These are phyloP conservation scores for Epinotia nisella DNA, from an alignment of 2,888 invertebrate species.

Conservation along the genomic window DNA sequence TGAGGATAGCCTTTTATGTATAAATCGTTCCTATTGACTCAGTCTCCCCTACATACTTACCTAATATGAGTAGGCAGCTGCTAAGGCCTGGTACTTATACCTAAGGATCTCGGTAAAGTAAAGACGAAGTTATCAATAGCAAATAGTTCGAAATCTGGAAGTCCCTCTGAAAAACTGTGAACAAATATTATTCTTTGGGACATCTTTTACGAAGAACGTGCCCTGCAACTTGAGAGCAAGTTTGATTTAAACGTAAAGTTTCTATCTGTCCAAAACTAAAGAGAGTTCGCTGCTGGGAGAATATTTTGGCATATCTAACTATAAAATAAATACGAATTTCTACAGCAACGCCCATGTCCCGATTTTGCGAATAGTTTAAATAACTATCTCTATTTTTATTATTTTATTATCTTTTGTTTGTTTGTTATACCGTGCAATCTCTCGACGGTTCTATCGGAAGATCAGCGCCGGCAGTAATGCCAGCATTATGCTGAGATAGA, in stretches of 20 bases:
- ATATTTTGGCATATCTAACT: constrained; percentile 49
- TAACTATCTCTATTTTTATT: no score
- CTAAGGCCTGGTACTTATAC: not conserved
- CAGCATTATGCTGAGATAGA: no score
- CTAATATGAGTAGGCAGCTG: no score
- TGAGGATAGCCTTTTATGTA: no score
- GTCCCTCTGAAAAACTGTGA: constrained; percentile 49
- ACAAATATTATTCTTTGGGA: constrained; percentile 60
- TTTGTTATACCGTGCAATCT: no score
- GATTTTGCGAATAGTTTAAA: no score
- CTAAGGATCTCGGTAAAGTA: not conserved
- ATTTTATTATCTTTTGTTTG: no score
- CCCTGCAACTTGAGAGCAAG: constrained; percentile 57
- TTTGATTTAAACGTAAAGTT: constrained; percentile 73
- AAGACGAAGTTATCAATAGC: constrained; percentile 37
- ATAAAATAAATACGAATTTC: constrained; percentile 18
- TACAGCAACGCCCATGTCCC: not conserved
- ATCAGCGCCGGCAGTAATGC: no score
- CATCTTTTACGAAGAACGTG: constrained; percentile 52
- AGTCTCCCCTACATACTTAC: no score
- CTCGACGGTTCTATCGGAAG: no score
- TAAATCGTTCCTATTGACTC: no score
- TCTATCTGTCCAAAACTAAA: constrained; percentile 62
- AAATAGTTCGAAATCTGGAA: constrained; percentile 46
- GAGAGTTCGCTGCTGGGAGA: constrained; percentile 53